Percentiles rank a stretch among this genome's conserved stretches.
phyloP scores from a whole-genome alignment of 1,140 invertebrate species.

The Tetramorium alpestre region DNA sequence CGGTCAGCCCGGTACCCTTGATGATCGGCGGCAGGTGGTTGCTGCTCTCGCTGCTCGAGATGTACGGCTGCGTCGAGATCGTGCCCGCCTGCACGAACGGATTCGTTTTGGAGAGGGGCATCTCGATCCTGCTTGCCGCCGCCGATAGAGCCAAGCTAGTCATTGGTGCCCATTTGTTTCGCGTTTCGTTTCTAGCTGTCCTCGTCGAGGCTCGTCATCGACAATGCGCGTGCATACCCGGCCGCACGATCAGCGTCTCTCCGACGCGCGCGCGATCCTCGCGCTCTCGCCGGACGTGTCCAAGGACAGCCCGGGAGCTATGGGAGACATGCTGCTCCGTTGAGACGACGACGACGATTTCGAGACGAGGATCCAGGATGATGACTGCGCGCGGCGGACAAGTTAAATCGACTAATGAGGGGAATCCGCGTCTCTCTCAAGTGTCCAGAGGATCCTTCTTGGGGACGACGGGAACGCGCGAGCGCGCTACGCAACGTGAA shows the following conservation, averaged over 20 bases:
- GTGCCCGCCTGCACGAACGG: slow-evolving; percentile 78
- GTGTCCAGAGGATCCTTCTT: background rate
- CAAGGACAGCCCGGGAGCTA: background rate
- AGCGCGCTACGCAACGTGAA: slow-evolving; percentile 13
- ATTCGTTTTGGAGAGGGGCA: slow-evolving; percentile 82
- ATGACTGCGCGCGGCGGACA: background rate
- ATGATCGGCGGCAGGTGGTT: slow-evolving; percentile 83
- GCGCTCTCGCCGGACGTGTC: background rate
- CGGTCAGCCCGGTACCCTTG: slow-evolving; percentile 70
- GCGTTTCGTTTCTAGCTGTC: background rate
- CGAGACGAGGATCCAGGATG: background rate
- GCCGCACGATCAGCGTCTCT: slow-evolving; percentile 3
- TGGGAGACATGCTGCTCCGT: slow-evolving; percentile 1
- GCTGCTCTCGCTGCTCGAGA: slow-evolving; percentile 79
- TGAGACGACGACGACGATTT: background rate
- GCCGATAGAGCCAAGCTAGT: slow-evolving; percentile 72
- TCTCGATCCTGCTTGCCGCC: slow-evolving; percentile 75
- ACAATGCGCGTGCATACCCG: background rate
- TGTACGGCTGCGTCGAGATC: slow-evolving; percentile 80
- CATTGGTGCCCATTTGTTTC: slow-evolving; percentile 76
- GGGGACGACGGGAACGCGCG: background rate
- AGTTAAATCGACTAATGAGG: slow-evolving; percentile 18
- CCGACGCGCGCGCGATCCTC: background rate
- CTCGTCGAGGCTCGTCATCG: slow-evolving; percentile 20
- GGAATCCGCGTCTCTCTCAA: slow-evolving; percentile 5